phyloP scores from a whole-genome alignment of 2,888 invertebrate genomes.

The Schizotus pectinicornis region DNA sequence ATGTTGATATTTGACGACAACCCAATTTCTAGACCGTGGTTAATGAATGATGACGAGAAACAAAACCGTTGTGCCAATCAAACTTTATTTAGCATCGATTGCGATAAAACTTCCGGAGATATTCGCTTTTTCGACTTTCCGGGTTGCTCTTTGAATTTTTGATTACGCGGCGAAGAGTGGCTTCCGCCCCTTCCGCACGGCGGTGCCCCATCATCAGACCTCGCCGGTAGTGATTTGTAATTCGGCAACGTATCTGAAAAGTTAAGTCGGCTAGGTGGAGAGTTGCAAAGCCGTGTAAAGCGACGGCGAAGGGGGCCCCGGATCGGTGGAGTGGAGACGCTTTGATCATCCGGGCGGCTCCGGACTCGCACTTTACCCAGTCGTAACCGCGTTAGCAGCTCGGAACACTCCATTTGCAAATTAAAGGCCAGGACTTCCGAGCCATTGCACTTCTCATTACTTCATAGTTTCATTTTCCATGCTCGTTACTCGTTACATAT shows the following conservation, averaged over 20 bases:
- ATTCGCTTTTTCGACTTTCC: too few species aligned
- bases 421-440: slow-evolving; percentile 56
- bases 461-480: slow-evolving; percentile 48
- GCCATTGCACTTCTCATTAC: slow-evolving; percentile 52
- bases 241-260: slow-evolving; percentile 13
- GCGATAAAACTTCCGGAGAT: too few species aligned
- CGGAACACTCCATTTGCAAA: slow-evolving; percentile 53
- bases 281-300: slow-evolving; percentile 25
- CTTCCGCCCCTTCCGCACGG: too few species aligned
- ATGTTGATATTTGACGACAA: too few species aligned
- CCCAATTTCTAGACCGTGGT: too few species aligned
- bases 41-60: too few species aligned
- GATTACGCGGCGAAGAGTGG: too few species aligned
- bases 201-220: not conserved
- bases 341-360: slow-evolving; percentile 27
- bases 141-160: too few species aligned
- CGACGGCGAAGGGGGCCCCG: slow-evolving; percentile 8
- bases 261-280: slow-evolving; percentile 23
- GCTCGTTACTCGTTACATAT: slow-evolving; percentile 47
- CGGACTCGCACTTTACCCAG: slow-evolving; percentile 22
- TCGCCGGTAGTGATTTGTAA: slow-evolving; percentile 15
- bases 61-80: too few species aligned
- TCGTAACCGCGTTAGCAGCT: slow-evolving; percentile 26
- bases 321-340: slow-evolving; percentile 18
- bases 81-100: too few species aligned